phyloP scores from a whole-genome alignment of 37 sponge, comb jelly and placozoan species.

The Aplysina aerophoba region DNA sequence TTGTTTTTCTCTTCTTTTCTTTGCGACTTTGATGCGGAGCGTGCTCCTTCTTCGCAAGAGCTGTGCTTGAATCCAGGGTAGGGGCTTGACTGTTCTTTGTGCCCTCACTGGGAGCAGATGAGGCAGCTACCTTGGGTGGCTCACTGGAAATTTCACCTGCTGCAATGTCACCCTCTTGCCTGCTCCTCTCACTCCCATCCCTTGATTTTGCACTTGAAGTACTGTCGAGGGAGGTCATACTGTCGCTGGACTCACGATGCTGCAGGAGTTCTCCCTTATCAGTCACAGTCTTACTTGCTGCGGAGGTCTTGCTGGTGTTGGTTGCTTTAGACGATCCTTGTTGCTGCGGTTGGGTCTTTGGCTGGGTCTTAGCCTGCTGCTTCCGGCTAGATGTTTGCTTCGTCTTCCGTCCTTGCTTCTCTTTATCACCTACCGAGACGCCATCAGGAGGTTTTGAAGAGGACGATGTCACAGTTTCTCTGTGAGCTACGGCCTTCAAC shows the following conservation, averaged over 20 bases:
- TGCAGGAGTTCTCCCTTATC: background rate
- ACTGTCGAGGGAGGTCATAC: background rate
- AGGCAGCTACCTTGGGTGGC: no score
- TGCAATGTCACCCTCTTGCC: background rate
- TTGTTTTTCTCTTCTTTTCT: no score
- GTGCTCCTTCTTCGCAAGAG: no score
- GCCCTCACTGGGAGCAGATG: no score
- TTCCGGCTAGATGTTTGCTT: slow-evolving; percentile 13
- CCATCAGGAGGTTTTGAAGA: background rate
- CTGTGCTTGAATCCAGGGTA: no score
- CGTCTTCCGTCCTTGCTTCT: background rate
- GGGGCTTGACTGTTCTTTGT: no score
- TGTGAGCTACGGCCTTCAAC: no score
- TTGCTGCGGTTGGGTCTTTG: background rate
- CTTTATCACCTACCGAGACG: background rate
- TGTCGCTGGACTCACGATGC: background rate
- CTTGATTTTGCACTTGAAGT: background rate
- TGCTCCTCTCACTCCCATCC: background rate
- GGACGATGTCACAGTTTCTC: no score
- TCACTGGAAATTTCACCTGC: no score
- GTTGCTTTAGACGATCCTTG: no score
- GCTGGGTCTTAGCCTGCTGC: slow-evolving; percentile 17
- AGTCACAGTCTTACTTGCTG: background rate
- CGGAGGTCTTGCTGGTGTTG: no score
- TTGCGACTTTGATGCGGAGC: no score